phyloP scores from a whole-genome alignment of 2,888 invertebrate genomes.

The Myopa tessellatipennis region DNA sequence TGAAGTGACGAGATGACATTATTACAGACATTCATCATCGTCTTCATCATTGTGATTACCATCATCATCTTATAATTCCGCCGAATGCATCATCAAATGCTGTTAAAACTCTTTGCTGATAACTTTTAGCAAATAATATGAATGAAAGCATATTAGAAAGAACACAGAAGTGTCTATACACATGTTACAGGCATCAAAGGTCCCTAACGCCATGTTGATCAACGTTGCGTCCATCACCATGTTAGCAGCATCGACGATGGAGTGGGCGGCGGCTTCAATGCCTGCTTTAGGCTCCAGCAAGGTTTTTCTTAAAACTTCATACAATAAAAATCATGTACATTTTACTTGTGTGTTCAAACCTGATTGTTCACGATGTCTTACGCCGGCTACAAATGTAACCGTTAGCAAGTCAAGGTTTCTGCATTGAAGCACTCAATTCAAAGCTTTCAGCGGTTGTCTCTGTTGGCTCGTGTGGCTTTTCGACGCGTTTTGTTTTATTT shows the following conservation, averaged over 20 bases:
- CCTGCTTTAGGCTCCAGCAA: too few species aligned
- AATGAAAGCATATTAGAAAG: too few species aligned
- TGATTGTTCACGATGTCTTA: not conserved
- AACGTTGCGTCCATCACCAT: not conserved
- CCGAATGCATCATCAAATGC: not conserved
- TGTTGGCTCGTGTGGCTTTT: not conserved
- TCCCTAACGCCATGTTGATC: not conserved
- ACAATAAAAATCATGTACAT: not conserved
- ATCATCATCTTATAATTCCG: too few species aligned
- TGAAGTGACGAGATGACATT: not conserved
- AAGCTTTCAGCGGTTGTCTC: not conserved
- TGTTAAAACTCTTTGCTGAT: not conserved
- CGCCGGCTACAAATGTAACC: slow-evolving; percentile 23
- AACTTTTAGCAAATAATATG: not conserved
- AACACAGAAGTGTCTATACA: too few species aligned
- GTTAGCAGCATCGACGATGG: not conserved
- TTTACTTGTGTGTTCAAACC: not conserved
- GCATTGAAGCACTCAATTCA: not conserved
- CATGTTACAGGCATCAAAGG: too few species aligned
- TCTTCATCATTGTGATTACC: not conserved
- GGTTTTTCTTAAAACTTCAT: slow-evolving; percentile 16
- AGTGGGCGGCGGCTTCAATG: too few species aligned
- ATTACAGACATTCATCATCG: not conserved
- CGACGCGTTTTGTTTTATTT: slow-evolving; percentile 2
- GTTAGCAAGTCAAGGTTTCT: slow-evolving; percentile 32